These are phyloP conservation scores for Lithobius niger DNA, from an alignment of 1,140 invertebrate genomes.

Conservation along the genomic window DNA sequence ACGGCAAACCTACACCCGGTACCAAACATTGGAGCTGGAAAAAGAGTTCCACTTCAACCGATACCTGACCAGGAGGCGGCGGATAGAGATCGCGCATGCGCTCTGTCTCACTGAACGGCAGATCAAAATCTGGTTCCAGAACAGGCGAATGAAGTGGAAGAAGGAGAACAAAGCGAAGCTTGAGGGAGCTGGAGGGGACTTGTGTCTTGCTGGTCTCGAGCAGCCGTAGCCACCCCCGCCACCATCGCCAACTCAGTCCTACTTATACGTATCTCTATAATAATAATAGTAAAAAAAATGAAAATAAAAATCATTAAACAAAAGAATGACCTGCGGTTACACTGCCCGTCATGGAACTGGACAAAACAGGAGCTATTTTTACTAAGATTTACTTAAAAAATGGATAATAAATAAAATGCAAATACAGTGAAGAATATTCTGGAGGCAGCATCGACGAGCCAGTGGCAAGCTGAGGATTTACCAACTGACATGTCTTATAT, in stretches of 20 bases:
- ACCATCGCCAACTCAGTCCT: neutral
- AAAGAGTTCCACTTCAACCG: constrained; percentile 40
- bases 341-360: neutral
- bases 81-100: constrained; percentile 39
- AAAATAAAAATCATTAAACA: neutral
- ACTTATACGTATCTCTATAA: neutral
- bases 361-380: neutral
- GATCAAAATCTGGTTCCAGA: constrained; percentile 40
- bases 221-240: constrained; percentile 5
- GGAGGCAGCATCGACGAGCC: no score
- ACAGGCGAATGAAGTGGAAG: constrained; percentile 38
- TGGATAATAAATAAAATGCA: neutral
- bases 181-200: constrained; percentile 16
- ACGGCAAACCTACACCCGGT: constrained; percentile 38
- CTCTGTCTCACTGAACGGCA: constrained; percentile 37
- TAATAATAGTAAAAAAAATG: neutral
- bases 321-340: neutral
- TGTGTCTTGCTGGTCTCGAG: constrained; percentile 4
- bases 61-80: constrained; percentile 34
- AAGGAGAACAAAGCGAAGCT: constrained; percentile 28
- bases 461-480: no score
- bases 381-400: neutral
- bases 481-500: neutral
- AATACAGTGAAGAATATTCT: neutral
- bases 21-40: constrained; percentile 37